phyloP scores from a whole-genome alignment of 2,797 vertebrate species.

The Lepus townsendii region DNA sequence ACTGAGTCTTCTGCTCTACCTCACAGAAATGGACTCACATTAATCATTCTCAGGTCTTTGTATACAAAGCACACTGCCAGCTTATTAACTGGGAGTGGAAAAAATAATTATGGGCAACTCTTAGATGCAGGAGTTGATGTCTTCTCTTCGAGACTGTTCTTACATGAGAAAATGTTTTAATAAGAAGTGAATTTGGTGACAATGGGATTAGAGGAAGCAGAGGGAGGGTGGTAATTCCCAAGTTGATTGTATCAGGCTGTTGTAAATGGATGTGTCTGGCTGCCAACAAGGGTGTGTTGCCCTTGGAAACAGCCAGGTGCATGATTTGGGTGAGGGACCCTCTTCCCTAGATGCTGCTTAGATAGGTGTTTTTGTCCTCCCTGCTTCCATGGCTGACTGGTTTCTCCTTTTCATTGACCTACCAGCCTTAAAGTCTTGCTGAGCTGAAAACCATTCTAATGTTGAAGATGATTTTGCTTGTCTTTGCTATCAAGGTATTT shows the following conservation, averaged over 20 bases:
- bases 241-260: background rate
- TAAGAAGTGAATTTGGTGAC: background rate
- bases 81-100: background rate
- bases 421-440: background rate
- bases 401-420: background rate
- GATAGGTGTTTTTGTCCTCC: background rate
- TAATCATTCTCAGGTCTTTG: background rate
- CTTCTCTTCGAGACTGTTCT: conserved; percentile 4
- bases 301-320: conserved; percentile 48
- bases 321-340: background rate
- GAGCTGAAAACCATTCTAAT: background rate
- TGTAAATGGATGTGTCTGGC: conserved; percentile 25
- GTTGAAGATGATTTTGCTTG: background rate
- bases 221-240: background rate
- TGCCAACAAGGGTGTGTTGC: background rate
- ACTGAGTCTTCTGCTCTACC: background rate
- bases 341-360: conserved; percentile 47
- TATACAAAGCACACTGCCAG: background rate
- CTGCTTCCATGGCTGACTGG: background rate
- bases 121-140: background rate
- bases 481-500: background rate
- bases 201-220: conserved; percentile 23
- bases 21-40: background rate
- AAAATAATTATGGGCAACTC: background rate
- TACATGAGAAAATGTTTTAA: background rate